These are phyloP conservation scores for Phalacrocorax brasilianus DNA, from an alignment of 2,113 vertebrate genomes.

Conservation along the genomic window DNA sequence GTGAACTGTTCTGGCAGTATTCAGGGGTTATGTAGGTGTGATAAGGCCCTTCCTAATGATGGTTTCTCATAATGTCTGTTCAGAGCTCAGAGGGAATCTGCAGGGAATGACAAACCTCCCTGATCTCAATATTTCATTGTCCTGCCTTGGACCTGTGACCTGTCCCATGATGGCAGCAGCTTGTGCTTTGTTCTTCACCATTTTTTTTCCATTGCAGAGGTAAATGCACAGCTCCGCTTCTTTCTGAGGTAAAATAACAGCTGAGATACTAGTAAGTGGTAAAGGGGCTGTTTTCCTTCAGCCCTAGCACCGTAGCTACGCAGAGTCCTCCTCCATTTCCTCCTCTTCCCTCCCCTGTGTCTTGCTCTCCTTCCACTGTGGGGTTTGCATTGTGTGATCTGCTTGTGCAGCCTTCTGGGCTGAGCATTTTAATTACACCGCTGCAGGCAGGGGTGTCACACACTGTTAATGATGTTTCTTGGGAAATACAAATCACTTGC, in stretches of 20 bases:
- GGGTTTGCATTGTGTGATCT: accelerated
- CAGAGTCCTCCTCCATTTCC: not conserved
- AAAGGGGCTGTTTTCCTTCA: not conserved
- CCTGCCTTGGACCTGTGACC: not conserved
- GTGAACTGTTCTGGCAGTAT: not conserved
- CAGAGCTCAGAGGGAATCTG: not conserved
- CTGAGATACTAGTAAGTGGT: not conserved
- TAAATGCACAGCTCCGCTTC: not conserved
- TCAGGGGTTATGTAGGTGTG: accelerated
- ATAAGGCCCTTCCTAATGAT: not conserved
- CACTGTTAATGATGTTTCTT: not conserved
- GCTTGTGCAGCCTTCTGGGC: not conserved
- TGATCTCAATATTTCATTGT: accelerated
- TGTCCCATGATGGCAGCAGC: accelerated
- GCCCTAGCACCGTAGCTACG: not conserved
- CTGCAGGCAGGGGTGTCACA: not conserved
- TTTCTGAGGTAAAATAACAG: not conserved
- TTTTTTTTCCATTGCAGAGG: not conserved
- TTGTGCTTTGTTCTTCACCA: not conserved
- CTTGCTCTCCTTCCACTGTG: not conserved
- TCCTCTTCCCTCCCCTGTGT: not conserved
- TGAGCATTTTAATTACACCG: not conserved
- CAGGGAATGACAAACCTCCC: not conserved
- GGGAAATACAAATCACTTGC: not conserved
- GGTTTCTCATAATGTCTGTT: not conserved